Conservation (phyloP, 2,113 vertebrate genomes). For the Trematocara macrostoma region DNA sequence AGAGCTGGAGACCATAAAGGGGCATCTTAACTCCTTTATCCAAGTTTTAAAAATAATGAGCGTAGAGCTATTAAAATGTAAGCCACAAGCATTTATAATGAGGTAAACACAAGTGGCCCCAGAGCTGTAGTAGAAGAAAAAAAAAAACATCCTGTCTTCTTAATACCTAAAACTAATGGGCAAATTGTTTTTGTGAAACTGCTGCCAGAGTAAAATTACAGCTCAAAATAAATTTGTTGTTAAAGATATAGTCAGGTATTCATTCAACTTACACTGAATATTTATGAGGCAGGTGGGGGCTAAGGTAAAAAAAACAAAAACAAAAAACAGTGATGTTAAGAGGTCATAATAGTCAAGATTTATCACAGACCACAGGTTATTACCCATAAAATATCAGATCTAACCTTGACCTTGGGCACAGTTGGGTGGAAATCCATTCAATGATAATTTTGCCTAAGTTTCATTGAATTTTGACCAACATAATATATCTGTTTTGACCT, state of each 20-base stretch:
- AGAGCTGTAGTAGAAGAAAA: neutral
- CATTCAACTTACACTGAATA: constrained; percentile 16
- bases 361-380: neutral
- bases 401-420: neutral
- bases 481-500: neutral
- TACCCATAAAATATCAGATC: neutral
- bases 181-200: constrained; percentile 26
- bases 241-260: constrained; percentile 14
- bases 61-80: constrained; percentile 11
- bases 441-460: neutral
- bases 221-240: neutral
- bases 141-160: neutral
- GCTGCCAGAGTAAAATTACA: neutral
- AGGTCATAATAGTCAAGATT: neutral
- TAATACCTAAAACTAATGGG: constrained; percentile 34
- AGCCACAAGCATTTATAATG: constrained; percentile 26
- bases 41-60: constrained; percentile 20
- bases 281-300: neutral
- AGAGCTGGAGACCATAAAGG: neutral
- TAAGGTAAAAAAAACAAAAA: neutral
- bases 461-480: neutral
- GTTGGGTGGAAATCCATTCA: neutral
- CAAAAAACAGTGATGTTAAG: neutral
- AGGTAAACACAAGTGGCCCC: constrained; percentile 18
- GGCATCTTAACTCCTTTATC: constrained; percentile 5